Percentiles rank a stretch among this genome's conserved stretches.
phyloP scores from a whole-genome alignment of 1,140 invertebrate species.

The Heliconius nattereri region DNA sequence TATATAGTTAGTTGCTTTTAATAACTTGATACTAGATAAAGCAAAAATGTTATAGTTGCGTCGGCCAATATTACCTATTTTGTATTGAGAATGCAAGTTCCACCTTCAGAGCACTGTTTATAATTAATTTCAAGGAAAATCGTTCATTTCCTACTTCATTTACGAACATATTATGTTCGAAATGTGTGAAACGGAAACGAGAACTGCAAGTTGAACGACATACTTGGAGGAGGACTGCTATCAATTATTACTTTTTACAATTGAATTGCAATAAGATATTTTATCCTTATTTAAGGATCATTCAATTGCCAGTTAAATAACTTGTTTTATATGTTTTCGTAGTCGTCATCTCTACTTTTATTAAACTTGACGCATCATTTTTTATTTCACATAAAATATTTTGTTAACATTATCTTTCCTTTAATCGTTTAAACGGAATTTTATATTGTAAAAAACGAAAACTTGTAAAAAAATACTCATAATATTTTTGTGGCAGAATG shows the following conservation, averaged over 20 bases:
- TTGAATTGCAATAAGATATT: background rate
- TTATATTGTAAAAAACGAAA: no score
- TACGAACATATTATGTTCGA: slow-evolving; percentile 12
- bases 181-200: slow-evolving; percentile 2
- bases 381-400: background rate
- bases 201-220: slow-evolving; percentile 7
- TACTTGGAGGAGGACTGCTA: slow-evolving; percentile 5
- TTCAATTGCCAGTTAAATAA: background rate
- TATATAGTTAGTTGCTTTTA: slow-evolving; percentile 8
- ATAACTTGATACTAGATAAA: slow-evolving; percentile 16
- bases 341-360: background rate
- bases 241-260: background rate
- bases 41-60: slow-evolving; percentile 6
- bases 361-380: background rate
- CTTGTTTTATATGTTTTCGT: background rate
- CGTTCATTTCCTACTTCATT: slow-evolving; percentile 28
- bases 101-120: slow-evolving; percentile 13
- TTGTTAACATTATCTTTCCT: no score
- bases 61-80: slow-evolving; percentile 4
- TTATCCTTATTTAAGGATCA: slow-evolving; percentile 25
- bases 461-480: background rate
- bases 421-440: no score
- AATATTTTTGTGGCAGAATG: background rate
- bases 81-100: slow-evolving; percentile 22
- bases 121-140: slow-evolving; percentile 29